phyloP scores from a whole-genome alignment of 2,797 vertebrate genomes.

The Fistularia tabacaria region DNA sequence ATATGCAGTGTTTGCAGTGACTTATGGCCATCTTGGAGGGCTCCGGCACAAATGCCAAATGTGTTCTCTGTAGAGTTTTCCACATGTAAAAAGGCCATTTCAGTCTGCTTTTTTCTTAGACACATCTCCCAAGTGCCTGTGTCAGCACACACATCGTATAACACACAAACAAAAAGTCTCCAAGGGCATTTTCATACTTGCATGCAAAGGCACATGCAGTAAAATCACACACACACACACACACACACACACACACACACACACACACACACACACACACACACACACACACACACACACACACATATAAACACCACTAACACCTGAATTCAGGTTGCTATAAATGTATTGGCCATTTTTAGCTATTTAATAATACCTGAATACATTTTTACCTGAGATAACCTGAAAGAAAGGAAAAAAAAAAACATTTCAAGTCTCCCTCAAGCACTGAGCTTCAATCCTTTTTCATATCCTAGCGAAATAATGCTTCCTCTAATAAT shows the following conservation, averaged over 20 bases:
- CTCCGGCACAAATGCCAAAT: conserved; percentile 65
- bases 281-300: neutral
- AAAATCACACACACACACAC: neutral
- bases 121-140: conserved; percentile 54
- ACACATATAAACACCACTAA: conserved; percentile 44
- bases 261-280: conserved; percentile 17
- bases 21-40: conserved; percentile 64
- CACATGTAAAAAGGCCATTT: conserved; percentile 64
- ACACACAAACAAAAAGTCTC: conserved; percentile 28
- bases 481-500: conserved; percentile 64
- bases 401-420: conserved; percentile 45
- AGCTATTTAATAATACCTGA: conserved; percentile 69
- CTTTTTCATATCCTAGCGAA: conserved; percentile 61
- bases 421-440: conserved; percentile 68
- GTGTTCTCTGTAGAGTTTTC: conserved; percentile 63
- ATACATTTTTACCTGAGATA: conserved; percentile 68
- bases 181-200: conserved; percentile 32
- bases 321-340: conserved; percentile 56
- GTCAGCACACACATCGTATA: conserved; percentile 45
- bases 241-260: conserved; percentile 19
- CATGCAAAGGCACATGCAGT: conserved; percentile 22
- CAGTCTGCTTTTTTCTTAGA: conserved; percentile 51
- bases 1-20: conserved; percentile 57
- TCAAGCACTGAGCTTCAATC: conserved; percentile 60
- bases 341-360: conserved; percentile 61